These are phyloP conservation scores for Crossaster papposus DNA, from an alignment of 53 echinoderm and acorn worm genomes.

Conservation along the genomic window DNA sequence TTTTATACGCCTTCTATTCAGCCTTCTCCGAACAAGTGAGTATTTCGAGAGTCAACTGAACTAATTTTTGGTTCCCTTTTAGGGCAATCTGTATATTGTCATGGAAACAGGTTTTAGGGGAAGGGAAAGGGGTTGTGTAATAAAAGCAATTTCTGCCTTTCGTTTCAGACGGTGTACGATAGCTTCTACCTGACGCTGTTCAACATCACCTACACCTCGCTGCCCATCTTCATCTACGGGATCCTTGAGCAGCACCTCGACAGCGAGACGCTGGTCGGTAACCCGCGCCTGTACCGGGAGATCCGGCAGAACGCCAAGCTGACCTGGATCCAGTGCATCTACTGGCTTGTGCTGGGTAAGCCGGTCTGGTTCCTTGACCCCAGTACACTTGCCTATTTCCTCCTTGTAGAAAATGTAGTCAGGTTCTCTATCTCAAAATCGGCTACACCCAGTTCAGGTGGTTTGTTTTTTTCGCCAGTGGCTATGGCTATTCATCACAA, in stretches of 20 bases:
- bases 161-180: constrained; percentile 84
- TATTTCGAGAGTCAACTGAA: background rate
- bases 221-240: constrained; percentile 90
- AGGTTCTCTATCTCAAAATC: background rate
- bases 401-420: background rate
- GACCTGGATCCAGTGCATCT: constrained; percentile 70
- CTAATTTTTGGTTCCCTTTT: background rate
- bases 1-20: constrained; percentile 85
- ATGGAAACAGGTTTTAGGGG: too few relatives aligned
- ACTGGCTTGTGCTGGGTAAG: constrained; percentile 92
- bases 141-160: background rate
- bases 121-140: too few relatives aligned
- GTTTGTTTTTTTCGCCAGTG: background rate
- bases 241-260: constrained; percentile 86
- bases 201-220: constrained; percentile 93
- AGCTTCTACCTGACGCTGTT: constrained; percentile 89
- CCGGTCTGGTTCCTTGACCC: background rate
- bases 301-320: constrained; percentile 69
- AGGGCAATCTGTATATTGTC: too few relatives aligned
- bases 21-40: constrained; percentile 94
- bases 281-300: constrained; percentile 75
- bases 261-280: constrained; percentile 62
- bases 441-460: background rate
- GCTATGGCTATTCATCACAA: too few relatives aligned
- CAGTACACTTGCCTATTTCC: background rate